Evolutionary conservation across 2,797 vertebrate genomes (phyloP).

Genomic region (Sebastolobus altivelis): DNA sequence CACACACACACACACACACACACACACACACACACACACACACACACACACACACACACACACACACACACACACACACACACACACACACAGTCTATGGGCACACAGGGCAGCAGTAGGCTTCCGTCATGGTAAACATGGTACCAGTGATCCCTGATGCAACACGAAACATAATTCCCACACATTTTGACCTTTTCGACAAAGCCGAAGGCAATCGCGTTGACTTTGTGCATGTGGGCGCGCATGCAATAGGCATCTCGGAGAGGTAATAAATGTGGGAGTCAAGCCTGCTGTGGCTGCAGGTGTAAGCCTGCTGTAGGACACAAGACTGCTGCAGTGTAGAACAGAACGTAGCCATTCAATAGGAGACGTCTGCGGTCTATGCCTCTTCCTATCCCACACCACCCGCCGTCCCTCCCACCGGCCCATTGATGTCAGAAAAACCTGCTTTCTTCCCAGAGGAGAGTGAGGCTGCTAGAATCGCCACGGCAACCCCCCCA

Average conservation of each 20-base stretch:
- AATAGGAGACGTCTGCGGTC: slow-evolving; percentile 61
- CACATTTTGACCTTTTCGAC: slow-evolving; percentile 68
- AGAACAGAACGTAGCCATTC: slow-evolving; percentile 44
- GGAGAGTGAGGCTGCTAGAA: slow-evolving; percentile 70
- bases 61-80: neutral
- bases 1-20: too few relatives aligned
- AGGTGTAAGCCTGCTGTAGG: slow-evolving; percentile 77
- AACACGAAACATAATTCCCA: slow-evolving; percentile 42
- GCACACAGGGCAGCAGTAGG: slow-evolving; percentile 38
- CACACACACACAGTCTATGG: neutral
- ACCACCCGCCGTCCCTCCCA: slow-evolving; percentile 60
- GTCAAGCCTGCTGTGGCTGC: slow-evolving; percentile 76
- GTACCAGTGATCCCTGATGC: slow-evolving; percentile 47
- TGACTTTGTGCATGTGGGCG: slow-evolving; percentile 44
- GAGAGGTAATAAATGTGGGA: slow-evolving; percentile 77
- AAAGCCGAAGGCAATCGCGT: slow-evolving; percentile 44
- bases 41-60: too few relatives aligned
- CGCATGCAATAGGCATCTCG: slow-evolving; percentile 43
- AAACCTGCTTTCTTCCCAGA: slow-evolving; percentile 86
- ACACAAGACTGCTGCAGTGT: slow-evolving; percentile 53
- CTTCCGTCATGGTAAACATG: slow-evolving; percentile 43
- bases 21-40: too few relatives aligned
- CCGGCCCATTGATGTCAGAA: slow-evolving; percentile 79
- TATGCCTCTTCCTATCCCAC: slow-evolving; percentile 52
- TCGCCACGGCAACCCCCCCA: slow-evolving; percentile 70